Percentiles rank a stretch among this genome's conserved stretches.
phyloP scores from a whole-genome alignment of 2,797 vertebrate species.

The Sebastes steindachneri region DNA sequence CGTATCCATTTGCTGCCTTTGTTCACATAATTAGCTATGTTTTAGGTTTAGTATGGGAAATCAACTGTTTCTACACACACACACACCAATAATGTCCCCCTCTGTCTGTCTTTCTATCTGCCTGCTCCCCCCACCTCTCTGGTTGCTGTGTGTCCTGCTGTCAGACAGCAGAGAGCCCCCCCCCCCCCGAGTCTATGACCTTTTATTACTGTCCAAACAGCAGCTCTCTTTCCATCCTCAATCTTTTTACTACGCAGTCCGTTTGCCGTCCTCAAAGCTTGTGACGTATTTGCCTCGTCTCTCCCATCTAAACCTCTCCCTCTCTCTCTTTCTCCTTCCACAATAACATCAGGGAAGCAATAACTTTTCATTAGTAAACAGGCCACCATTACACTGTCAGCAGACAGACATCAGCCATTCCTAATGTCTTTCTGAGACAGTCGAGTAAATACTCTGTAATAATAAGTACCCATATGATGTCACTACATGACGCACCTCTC shows the following conservation, averaged over 20 bases:
- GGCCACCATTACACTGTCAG: background rate
- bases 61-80: conserved; percentile 3
- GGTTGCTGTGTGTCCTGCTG: conserved; percentile 22
- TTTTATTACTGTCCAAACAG: conserved; percentile 39
- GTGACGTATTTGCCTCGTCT: background rate
- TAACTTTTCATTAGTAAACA: background rate
- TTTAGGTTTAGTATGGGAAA: background rate
- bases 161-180: conserved; percentile 10
- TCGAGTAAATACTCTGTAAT: background rate
- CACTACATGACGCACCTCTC: background rate
- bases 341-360: background rate
- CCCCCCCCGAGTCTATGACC: conserved; percentile 30
- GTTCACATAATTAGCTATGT: conserved; percentile 22
- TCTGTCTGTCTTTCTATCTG: background rate
- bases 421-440: background rate
- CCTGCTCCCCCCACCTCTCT: background rate
- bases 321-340: background rate
- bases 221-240: conserved; percentile 17
- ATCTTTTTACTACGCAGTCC: background rate
- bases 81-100: conserved; percentile 1
- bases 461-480: background rate
- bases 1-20: conserved; percentile 23
- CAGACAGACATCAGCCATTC: background rate
- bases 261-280: background rate
- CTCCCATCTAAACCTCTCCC: background rate